Base-by-base conservation (phyloP, 2,113 vertebrate species). In the Myocastor coypus region DNA sequence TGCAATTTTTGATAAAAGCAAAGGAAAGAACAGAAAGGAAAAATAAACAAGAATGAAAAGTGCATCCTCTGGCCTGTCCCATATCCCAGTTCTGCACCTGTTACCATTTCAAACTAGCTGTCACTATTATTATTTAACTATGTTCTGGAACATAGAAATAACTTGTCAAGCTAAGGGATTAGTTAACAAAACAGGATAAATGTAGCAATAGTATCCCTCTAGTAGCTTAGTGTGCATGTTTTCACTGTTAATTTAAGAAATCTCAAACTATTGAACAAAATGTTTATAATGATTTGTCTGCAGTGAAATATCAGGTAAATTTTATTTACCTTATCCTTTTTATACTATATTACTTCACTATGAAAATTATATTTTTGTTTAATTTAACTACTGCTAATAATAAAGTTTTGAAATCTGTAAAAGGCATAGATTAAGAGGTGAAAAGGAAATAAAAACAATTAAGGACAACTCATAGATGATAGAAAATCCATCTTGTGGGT, bases 1-100 rank as follows among this genome's bases (percentile, higher is more conserved):
- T 91, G 87, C 69, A 64, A 71, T 87, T 91, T 46, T 87, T 93
- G 82, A 77, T 94, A 84, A 87, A 89, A 89, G 59, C 30, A 89
- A n/a, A 16, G 68, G 34, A n/a, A 30, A 68, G n/a, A 57, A 57
- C 55, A 57, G 55, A 34, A 61, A 61, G 59, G 26, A 64, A 64
- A 34, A 83, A 83, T n/a, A 87, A 89, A 50, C 46, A 50, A 37
- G 37, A 78, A 32, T 46, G 30, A 52, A 55, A 77, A 88, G 30
- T 75, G 32, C 26, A 69, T 66, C 32, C 24, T 32, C 37, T 82
- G 19, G 68, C 37, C 14, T 66, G 32, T 46, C 28, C 28, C 14
- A 46, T 73, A 63, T 61, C 17, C 34, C 40, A 75, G 9, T 40
- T 69, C 40, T 92, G 22, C 17, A 95, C 20, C 16, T 12, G 50